phyloP scores from a whole-genome alignment of 2,113 vertebrate species.

The human (Homo sapiens) region DNA sequence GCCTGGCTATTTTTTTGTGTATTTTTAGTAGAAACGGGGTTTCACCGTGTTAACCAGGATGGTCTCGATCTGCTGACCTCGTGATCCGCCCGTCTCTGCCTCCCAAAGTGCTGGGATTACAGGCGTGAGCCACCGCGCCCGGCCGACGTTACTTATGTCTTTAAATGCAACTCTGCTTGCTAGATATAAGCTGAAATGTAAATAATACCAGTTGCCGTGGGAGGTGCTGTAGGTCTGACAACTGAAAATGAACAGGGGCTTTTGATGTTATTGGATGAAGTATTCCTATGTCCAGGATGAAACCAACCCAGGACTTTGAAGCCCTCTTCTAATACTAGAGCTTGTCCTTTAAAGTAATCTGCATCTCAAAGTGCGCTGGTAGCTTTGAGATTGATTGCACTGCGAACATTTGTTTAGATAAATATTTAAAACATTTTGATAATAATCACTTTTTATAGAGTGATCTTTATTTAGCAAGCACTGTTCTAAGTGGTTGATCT shows the following conservation, averaged over 20 bases:
- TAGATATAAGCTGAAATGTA: not conserved
- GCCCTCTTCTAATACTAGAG: not conserved
- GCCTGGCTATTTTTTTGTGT: too few species aligned
- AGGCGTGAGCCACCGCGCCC: too few species aligned
- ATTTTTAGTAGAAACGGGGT: too few species aligned
- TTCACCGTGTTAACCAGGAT: too few species aligned
- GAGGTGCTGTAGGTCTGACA: not conserved
- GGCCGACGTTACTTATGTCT: not conserved
- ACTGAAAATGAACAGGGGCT: not conserved
- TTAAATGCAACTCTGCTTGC: not conserved
- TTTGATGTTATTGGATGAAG: not conserved
- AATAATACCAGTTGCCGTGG: not conserved
- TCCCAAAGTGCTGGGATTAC: too few species aligned
- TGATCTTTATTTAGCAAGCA: not conserved
- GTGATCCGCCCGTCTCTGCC: too few species aligned
- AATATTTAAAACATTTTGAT: not conserved
- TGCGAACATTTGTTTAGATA: not conserved
- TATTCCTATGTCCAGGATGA: not conserved
- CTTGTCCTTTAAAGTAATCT: not conserved
- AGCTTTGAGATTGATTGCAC: not conserved
- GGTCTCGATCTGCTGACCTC: too few species aligned
- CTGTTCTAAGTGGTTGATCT: not conserved
- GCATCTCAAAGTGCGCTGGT: not conserved
- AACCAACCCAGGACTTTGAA: not conserved
- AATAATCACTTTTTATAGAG: not conserved